Conservation (phyloP, 2,113 vertebrate genomes). For the Athene cunicularia region DNA sequence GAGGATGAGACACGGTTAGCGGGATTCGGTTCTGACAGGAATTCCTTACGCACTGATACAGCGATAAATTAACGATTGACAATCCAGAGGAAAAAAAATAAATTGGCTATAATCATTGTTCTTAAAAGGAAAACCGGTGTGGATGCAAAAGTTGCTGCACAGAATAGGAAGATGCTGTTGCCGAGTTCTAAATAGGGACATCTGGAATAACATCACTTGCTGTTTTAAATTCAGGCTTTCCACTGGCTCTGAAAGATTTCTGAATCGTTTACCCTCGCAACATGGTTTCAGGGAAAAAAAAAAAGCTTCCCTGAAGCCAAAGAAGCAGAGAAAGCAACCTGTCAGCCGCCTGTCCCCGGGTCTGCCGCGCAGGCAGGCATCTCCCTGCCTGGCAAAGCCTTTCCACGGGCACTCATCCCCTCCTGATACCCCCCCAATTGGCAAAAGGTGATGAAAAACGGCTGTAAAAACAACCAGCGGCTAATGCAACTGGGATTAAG, state of each 20-base stretch:
- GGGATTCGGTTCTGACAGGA: not conserved
- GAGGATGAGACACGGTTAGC: not conserved
- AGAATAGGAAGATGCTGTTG: not conserved
- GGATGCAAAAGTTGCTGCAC: not conserved
- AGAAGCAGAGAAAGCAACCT: not conserved
- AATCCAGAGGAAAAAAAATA: not conserved
- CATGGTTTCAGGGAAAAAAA: not conserved
- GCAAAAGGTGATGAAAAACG: not conserved
- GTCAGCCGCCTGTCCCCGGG: not conserved
- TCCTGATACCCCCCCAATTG: not conserved
- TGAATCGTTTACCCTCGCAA: not conserved
- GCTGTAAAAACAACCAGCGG: not conserved
- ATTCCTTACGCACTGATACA: not conserved
- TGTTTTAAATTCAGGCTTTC: not conserved
- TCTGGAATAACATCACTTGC: not conserved
- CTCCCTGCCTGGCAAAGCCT: not conserved
- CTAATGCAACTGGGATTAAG: not conserved
- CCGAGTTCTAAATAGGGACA: not conserved
- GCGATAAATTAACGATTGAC: not conserved
- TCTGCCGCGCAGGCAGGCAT: rapidly evolving
- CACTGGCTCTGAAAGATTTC: not conserved
- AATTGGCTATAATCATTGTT: not conserved
- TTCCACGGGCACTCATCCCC: rapidly evolving
- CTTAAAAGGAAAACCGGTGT: not conserved
- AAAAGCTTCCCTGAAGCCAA: not conserved